phyloP scores from a whole-genome alignment of 2,113 vertebrate genomes.

The Rana temporaria region DNA sequence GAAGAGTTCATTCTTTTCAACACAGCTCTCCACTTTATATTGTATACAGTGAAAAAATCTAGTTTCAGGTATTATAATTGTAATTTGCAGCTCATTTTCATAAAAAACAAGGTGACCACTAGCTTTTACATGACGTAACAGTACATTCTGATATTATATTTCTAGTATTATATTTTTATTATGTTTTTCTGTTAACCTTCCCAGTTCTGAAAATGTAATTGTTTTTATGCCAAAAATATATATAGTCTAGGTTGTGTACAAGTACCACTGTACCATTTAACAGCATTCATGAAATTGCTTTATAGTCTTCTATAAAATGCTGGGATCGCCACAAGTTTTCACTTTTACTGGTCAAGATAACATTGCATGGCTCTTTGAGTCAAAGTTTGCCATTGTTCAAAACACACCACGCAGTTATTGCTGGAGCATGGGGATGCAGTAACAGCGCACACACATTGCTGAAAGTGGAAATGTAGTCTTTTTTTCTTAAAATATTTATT shows the following conservation, averaged over 20 bases:
- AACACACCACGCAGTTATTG: not conserved
- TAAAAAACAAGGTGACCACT: conserved; percentile 27
- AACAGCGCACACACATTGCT: not conserved
- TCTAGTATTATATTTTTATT: not conserved
- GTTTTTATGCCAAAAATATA: conserved; percentile 38
- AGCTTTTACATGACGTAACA: not conserved
- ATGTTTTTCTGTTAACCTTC: conserved; percentile 28
- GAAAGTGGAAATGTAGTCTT: conserved; percentile 7
- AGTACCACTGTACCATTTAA: conserved; percentile 6
- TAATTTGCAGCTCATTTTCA: not conserved
- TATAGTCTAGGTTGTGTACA: conserved; percentile 8
- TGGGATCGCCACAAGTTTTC: conserved; percentile 15
- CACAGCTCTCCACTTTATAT: not conserved
- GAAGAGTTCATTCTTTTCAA: not conserved
- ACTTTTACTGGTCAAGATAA: not conserved
- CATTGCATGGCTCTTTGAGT: not conserved
- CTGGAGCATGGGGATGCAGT: not conserved
- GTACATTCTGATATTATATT: not conserved
- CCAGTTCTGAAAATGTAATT: conserved; percentile 14
- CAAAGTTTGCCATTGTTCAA: not conserved
- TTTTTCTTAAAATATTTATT: conserved; percentile 27
- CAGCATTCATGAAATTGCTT: conserved; percentile 16
- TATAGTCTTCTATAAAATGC: conserved; percentile 14
- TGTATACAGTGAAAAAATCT: not conserved
- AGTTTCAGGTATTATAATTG: not conserved